These are phyloP conservation scores for Harpagus bidentatus DNA, from an alignment of 2,113 vertebrate species.

Conservation along the genomic window DNA sequence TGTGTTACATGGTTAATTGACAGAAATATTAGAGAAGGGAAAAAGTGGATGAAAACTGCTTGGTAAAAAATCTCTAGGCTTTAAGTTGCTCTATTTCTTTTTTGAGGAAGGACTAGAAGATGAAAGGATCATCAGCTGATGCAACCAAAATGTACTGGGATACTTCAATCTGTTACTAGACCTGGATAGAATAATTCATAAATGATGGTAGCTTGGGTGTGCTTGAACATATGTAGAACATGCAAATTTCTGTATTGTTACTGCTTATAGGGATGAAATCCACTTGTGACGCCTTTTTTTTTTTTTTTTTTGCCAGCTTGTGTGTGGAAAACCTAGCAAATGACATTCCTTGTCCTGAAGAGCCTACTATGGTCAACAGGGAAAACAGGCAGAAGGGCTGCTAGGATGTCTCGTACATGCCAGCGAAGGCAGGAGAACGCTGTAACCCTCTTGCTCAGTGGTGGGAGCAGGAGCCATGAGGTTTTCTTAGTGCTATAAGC, in stretches of 20 bases:
- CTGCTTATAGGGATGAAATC: not conserved
- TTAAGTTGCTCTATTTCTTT: not conserved
- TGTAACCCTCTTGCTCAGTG: not conserved
- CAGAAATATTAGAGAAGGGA: not conserved
- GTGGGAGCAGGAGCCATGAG: not conserved
- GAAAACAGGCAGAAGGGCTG: not conserved
- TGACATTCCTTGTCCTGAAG: not conserved
- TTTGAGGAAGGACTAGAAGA: not conserved
- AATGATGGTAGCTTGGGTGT: not conserved
- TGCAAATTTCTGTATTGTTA: not conserved
- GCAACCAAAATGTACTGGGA: not conserved
- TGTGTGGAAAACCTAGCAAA: not conserved
- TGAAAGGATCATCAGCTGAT: not conserved
- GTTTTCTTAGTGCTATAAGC: not conserved
- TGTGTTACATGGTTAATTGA: not conserved
- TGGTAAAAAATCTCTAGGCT: not conserved
- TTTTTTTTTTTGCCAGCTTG: not conserved
- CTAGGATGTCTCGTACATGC: rapidly evolving
- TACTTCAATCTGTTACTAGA: not conserved
- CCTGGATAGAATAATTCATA: not conserved
- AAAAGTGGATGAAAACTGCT: not conserved
- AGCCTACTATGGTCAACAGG: rapidly evolving
- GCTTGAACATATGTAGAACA: not conserved
- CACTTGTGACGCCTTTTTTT: not conserved
- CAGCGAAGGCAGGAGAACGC: not conserved